A percentile compares a stretch with the other conserved stretches of the same genome.
phyloP scores from a whole-genome alignment of 2,797 vertebrate genomes.

The Nannoperca australis region DNA sequence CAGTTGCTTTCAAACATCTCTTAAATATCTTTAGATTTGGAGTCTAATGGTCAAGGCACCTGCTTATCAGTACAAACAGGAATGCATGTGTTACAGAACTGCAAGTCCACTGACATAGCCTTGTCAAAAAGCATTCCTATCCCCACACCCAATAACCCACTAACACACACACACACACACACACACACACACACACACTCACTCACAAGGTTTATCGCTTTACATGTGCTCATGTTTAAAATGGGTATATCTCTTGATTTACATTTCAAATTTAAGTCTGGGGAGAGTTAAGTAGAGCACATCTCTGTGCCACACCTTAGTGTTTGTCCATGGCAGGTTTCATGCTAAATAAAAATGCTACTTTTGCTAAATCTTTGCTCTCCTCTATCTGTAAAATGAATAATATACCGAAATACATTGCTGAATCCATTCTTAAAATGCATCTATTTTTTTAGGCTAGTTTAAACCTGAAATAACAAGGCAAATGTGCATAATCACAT shows the following conservation, averaged over 20 bases:
- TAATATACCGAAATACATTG: background rate
- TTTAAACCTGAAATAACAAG: slow-evolving; percentile 1
- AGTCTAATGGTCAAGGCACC: slow-evolving; percentile 28
- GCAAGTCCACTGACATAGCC: slow-evolving; percentile 1
- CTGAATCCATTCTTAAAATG: background rate
- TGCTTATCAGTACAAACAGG: slow-evolving; percentile 21
- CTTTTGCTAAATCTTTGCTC: background rate
- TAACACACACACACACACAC: background rate
- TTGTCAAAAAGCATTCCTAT: slow-evolving; percentile 32
- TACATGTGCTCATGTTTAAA: slow-evolving; percentile 23
- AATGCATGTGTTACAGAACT: slow-evolving; percentile 3
- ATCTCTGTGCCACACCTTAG: slow-evolving; percentile 1
- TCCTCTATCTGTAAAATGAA: background rate
- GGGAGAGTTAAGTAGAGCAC: background rate
- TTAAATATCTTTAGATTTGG: slow-evolving; percentile 37
- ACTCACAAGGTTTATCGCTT: slow-evolving; percentile 10
- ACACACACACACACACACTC: no score
- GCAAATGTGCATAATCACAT: slow-evolving; percentile 16
- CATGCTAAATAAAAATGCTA: background rate
- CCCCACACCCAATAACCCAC: slow-evolving; percentile 9
- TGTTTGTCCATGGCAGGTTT: background rate
- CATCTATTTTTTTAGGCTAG: background rate
- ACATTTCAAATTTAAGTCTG: slow-evolving; percentile 6
- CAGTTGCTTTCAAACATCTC: slow-evolving; percentile 18
- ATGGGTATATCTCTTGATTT: slow-evolving; percentile 8